Conservation (phyloP, 2,797 vertebrate species). For the Oryzias dopingdopingensis region DNA sequence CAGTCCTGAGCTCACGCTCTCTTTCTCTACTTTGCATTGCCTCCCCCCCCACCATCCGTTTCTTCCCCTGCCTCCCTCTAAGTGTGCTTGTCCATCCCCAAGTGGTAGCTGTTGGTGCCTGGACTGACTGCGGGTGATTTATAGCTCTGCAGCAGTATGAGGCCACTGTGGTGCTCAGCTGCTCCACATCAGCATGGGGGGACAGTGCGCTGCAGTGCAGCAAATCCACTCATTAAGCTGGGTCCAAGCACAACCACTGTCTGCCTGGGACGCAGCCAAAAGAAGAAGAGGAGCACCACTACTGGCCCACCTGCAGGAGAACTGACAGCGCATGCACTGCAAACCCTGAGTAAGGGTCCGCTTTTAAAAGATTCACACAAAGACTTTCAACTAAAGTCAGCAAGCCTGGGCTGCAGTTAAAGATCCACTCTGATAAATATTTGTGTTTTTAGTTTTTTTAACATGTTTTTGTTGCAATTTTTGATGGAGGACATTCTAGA, state of each 20-base stretch:
- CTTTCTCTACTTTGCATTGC: constrained; percentile 10
- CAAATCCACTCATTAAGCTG: constrained; percentile 82
- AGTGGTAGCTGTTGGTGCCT: constrained; percentile 50
- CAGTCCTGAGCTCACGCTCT: constrained; percentile 18
- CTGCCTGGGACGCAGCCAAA: constrained; percentile 64
- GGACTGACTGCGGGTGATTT: constrained; percentile 76
- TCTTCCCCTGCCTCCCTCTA: constrained; percentile 33
- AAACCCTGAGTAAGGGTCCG: too few species aligned
- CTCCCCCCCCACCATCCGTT: constrained; percentile 18
- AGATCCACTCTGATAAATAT: too few species aligned
- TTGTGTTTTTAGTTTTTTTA: too few species aligned
- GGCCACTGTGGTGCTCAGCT: constrained; percentile 75
- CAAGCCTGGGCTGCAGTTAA: too few species aligned
- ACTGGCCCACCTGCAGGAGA: constrained; percentile 50
- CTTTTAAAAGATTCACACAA: too few species aligned
- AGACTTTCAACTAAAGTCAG: too few species aligned
- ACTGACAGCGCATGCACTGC: constrained; percentile 24
- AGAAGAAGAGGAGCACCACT: constrained; percentile 33
- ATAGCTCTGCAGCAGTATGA: constrained; percentile 79
- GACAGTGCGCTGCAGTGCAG: constrained; percentile 78
- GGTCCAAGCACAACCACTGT: constrained; percentile 57
- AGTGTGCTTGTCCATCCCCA: constrained; percentile 62
- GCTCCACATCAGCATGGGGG: constrained; percentile 78
- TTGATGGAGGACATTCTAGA: too few species aligned
- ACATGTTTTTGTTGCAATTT: too few species aligned